A percentile compares a stretch with the other conserved stretches of the same genome.
Conservation (phyloP, 2,113 vertebrate species). For the Aldabrachelys gigantea region DNA sequence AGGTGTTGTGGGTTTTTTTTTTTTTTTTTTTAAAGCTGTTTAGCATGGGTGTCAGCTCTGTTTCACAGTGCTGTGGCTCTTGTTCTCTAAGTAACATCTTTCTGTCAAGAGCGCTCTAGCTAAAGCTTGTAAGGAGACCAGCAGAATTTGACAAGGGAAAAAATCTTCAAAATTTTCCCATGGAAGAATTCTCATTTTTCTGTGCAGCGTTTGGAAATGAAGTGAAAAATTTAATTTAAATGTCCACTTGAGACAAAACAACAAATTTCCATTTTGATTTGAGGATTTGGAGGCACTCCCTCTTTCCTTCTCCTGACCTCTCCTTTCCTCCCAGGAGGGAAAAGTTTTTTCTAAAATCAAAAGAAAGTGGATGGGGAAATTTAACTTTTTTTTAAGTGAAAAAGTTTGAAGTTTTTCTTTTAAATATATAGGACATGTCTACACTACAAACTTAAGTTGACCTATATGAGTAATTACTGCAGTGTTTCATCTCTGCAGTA, state of each 20-base stretch:
- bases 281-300: not conserved
- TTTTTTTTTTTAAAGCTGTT: not conserved
- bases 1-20: too few relatives aligned
- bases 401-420: not conserved
- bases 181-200: fast-evolving
- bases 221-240: not conserved
- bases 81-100: not conserved
- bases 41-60: not conserved
- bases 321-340: not conserved
- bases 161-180: not conserved
- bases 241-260: not conserved
- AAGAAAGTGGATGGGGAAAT: not conserved
- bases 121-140: not conserved
- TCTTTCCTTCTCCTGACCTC: not conserved
- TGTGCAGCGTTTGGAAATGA: too few relatives aligned
- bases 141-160: too few relatives aligned
- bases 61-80: not conserved
- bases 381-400: not conserved
- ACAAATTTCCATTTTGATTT: not conserved
- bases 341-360: not conserved
- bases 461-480: too few relatives aligned
- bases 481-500: too few relatives aligned
- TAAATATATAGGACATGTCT: too few relatives aligned
- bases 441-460: not conserved
- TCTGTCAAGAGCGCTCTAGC: not conserved